Evolutionary conservation across 2,888 invertebrate species (phyloP), one percentile per base, ranked within the genome.

Genomic region (Dysmachus trigonus): DNA sequence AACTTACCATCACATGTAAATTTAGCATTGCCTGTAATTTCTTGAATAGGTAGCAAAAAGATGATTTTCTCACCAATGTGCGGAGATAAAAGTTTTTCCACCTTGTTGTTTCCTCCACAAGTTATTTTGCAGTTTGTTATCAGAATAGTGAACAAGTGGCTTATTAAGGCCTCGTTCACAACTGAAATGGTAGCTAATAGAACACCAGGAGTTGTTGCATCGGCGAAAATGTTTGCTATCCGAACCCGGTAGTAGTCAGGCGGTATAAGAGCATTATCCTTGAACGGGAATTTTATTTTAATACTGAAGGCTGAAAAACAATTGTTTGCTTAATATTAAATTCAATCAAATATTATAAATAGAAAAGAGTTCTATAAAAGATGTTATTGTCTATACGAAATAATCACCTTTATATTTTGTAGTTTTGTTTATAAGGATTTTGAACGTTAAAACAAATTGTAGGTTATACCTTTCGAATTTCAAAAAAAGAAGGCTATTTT

Each of bases 231-330:
- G 87, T 87, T 88, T 1, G 89, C 87, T 10, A 91, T 89, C 71
- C 90, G 90, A 0, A 90, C 89, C 31, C 87, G 89, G 8, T 88
- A 87, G 10, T 77, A 41, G 33, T 89, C 89, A 8, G 41, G 41
- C 7, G 86, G 79, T 2, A 89, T 73, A 7, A 90, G 86, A 1
- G 87, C 85, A 76, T 91, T 91, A 74, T 90, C 89, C 2, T 89
- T 87, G 74, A 91, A 91, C 6, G 91, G 90, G 81, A 91, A 89
- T 87, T 91, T 89, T 10, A 91, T 86, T 88, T 90, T 90, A 3
- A 91, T 88, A 62, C 86, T 89, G 79, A 89, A 90, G 2, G 88
- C 91, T 91, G 81, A 18, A 87, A 86, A 71, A 62, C 35, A 27
- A 27, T 18, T 10, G 6, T 47, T 22, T 0, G 3, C 4, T 41